These are phyloP conservation scores for Psettodes erumei DNA, from an alignment of 2,113 vertebrate species.

Conservation along the genomic window DNA sequence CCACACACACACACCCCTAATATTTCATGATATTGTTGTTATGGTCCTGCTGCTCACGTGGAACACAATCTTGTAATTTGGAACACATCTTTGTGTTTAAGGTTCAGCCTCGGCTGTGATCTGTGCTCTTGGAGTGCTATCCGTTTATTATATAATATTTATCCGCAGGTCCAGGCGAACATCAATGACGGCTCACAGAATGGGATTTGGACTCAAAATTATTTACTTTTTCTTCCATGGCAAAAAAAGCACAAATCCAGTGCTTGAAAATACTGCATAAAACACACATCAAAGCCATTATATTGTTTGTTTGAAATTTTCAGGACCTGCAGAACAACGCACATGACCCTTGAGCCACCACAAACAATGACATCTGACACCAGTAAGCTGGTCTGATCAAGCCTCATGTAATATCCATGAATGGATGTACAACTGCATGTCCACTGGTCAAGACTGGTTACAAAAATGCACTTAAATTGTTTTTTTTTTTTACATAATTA, in stretches of 20 bases:
- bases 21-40: too few species aligned
- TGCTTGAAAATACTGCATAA: neutral
- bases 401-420: conserved; percentile 57
- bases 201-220: neutral
- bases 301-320: too few species aligned
- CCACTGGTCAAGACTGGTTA: neutral
- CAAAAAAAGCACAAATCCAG: conserved; percentile 3
- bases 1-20: too few species aligned
- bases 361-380: conserved; percentile 63
- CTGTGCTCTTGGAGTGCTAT: too few species aligned
- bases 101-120: too few species aligned
- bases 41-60: too few species aligned
- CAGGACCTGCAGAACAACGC: conserved; percentile 12
- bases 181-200: neutral
- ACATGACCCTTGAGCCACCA: conserved; percentile 28
- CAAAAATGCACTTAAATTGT: neutral
- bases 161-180: neutral
- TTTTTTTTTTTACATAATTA: neutral
- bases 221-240: neutral
- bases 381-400: conserved; percentile 43
- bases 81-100: too few species aligned
- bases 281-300: neutral
- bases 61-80: too few species aligned
- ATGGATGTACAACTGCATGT: conserved; percentile 19
- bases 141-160: too few species aligned